Evolutionary conservation across 2,888 invertebrate genomes (phyloP).

Genomic region (Eupithecia tripunctaria): DNA sequence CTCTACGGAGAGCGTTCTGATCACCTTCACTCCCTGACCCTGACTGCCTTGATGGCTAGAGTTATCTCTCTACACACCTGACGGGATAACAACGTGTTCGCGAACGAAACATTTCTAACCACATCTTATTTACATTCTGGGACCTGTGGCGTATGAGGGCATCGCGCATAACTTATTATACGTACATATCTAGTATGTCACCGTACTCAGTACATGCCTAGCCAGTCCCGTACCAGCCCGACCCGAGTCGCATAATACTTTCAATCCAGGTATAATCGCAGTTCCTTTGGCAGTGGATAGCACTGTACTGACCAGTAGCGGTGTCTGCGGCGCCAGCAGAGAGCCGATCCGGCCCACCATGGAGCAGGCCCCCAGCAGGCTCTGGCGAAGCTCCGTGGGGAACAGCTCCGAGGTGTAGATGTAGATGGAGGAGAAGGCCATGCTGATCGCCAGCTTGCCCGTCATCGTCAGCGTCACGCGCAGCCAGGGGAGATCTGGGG

Average conservation of each 20-base stretch:
- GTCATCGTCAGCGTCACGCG: conserved; percentile 79
- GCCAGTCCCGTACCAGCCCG: too few species aligned
- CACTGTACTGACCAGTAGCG: conserved; percentile 80
- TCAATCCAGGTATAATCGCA: too few species aligned
- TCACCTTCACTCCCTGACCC: background rate
- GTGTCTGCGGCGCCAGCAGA: conserved; percentile 87
- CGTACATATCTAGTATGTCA: too few species aligned
- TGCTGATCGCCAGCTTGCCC: conserved; percentile 78
- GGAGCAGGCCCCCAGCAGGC: conserved; percentile 86
- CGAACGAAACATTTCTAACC: background rate
- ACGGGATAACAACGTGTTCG: background rate
- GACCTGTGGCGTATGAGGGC: too few species aligned
- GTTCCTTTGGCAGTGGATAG: background rate
- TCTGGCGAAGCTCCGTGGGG: conserved; percentile 86
- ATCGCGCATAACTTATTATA: too few species aligned
- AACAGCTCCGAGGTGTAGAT: conserved; percentile 88
- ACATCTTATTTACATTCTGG: too few species aligned
- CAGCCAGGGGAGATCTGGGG: conserved; percentile 74
- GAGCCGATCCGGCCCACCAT: conserved; percentile 87
- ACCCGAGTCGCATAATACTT: too few species aligned
- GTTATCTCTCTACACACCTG: background rate
- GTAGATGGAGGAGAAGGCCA: conserved; percentile 78
- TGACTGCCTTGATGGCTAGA: background rate
- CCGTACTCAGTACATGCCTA: too few species aligned
- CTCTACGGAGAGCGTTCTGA: background rate